Conservation (phyloP, 2,113 vertebrate genomes). For the Spermophilus dauricus region DNA sequence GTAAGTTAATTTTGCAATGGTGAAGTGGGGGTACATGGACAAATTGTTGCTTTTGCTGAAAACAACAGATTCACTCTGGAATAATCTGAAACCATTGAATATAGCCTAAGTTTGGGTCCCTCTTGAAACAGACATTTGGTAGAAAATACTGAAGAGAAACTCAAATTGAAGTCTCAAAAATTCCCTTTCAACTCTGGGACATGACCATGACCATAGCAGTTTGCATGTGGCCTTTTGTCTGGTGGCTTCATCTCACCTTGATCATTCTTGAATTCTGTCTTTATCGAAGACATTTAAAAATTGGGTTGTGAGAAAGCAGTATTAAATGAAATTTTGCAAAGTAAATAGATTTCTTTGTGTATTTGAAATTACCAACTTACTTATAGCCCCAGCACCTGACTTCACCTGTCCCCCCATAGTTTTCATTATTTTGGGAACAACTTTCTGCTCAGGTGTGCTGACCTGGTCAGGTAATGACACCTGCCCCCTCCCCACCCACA, state of each 20-base stretch:
- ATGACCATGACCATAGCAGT: not conserved
- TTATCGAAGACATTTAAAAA: constrained; percentile 18
- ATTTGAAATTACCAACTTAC: not conserved
- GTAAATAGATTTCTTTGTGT: not conserved
- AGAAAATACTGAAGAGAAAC: not conserved
- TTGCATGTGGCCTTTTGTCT: not conserved
- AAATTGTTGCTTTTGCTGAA: not conserved
- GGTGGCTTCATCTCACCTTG: not conserved
- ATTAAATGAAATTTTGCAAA: constrained; percentile 39
- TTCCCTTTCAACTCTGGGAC: not conserved
- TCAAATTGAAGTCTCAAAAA: not conserved
- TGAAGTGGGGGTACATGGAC: not conserved
- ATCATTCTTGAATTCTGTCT: not conserved
- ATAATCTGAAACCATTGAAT: not conserved
- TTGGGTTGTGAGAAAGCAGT: not conserved
- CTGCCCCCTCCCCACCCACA: no score
- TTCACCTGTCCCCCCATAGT: not conserved
- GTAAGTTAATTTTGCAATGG: not conserved
- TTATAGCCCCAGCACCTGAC: not conserved
- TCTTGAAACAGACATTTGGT: not conserved
- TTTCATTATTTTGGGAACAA: not conserved
- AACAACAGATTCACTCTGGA: not conserved
- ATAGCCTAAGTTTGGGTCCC: not conserved
- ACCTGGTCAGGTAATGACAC: no score
- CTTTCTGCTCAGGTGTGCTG: not conserved